Evolutionary conservation across 2,113 vertebrate genomes (phyloP).

Genomic region (Triplophysa tibetana): DNA sequence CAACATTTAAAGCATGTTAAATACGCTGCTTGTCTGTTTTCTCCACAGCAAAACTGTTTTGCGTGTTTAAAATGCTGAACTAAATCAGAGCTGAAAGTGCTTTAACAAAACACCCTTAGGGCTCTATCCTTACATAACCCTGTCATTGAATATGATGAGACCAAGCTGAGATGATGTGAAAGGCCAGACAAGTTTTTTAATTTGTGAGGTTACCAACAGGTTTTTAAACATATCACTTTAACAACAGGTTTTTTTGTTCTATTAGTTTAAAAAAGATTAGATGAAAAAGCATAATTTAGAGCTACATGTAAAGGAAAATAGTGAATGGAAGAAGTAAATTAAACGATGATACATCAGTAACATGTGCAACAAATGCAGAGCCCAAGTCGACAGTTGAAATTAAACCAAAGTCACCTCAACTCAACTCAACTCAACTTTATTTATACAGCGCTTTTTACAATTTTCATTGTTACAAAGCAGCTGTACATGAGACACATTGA

Average conservation of each 20-base stretch:
- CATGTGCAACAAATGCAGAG: no score
- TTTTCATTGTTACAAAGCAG: no score
- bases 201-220: slow-evolving; percentile 1
- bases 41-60: not conserved
- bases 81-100: not conserved
- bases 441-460: no score
- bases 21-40: not conserved
- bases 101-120: slow-evolving; percentile 6
- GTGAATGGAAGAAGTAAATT: not conserved
- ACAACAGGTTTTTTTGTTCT: not conserved
- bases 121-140: slow-evolving; percentile 9
- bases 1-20: not conserved
- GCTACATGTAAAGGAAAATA: not conserved
- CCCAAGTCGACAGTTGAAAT: no score
- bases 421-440: no score
- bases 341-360: no score
- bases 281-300: not conserved
- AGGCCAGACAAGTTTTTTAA: not conserved
- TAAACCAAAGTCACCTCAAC: no score
- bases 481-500: no score
- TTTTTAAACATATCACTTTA: slow-evolving; percentile 10
- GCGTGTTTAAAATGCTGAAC: slow-evolving; percentile 1
- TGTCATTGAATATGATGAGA: slow-evolving; percentile 4
- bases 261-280: not conserved
- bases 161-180: slow-evolving; percentile 9